Conservation (phyloP, 2,888 invertebrate genomes). For the Bombylius discolor region DNA sequence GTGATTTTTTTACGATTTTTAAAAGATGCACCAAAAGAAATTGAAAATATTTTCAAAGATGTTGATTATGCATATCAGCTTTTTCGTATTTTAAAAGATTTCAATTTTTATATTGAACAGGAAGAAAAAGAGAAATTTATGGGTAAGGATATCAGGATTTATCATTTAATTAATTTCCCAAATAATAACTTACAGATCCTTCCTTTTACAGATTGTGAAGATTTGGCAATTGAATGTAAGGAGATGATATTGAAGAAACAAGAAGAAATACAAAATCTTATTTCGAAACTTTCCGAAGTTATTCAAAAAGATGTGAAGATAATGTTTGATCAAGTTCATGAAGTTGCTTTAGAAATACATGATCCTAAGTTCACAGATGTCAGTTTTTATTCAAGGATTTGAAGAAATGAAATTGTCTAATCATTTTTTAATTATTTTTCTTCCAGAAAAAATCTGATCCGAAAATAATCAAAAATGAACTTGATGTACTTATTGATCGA, state of each 20-base stretch:
- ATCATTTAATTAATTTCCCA: too few species aligned
- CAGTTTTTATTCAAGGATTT: constrained; percentile 7
- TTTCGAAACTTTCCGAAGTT: constrained; percentile 55
- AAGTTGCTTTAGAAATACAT: constrained; percentile 55
- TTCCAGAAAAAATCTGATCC: constrained; percentile 57
- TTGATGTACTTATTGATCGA: constrained; percentile 50
- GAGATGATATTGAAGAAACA: constrained; percentile 46
- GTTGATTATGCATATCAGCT: constrained; percentile 71
- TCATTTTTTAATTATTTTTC: neutral
- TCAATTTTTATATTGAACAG: constrained; percentile 53
- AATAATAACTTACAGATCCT: neutral
- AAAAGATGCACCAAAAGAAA: constrained; percentile 47
- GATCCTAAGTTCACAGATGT: constrained; percentile 27
- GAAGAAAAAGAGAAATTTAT: constrained; percentile 47
- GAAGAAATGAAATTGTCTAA: too few species aligned
- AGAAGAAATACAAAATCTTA: constrained; percentile 53
- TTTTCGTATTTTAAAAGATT: constrained; percentile 73
- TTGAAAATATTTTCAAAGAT: constrained; percentile 56
- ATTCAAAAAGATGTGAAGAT: constrained; percentile 66
- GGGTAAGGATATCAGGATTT: constrained; percentile 16
- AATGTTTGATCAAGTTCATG: constrained; percentile 58
- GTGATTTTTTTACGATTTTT: constrained; percentile 42
- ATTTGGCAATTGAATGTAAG: constrained; percentile 38
- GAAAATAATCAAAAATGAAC: constrained; percentile 47
- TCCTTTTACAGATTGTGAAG: constrained; percentile 24